Evolutionary conservation across 2,113 vertebrate species (phyloP), one percentile per base, ranked within the genome.

Genomic region (Cichladusa arquata): DNA sequence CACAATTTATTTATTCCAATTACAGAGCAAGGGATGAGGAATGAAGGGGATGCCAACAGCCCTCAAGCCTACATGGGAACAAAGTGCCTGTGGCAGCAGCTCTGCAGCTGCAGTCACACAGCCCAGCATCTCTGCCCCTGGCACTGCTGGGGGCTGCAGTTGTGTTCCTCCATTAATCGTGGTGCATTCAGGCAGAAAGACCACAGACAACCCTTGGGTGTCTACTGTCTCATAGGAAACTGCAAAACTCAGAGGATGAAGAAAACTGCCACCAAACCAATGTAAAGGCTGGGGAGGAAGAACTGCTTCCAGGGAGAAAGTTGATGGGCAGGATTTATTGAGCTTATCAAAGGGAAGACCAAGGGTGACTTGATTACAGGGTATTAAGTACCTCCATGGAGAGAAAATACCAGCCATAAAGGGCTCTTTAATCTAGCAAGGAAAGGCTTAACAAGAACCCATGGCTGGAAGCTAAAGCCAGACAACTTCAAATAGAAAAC

Each of bases 311-410:
- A 84, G 40, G 74, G 61, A 84, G 81, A 92, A 94, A 79, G 86
- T 40, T 83, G 89, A 84, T 0, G 0, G 83, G 65, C 81, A 84
- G 86, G 65, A 92, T 92, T 95, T 91, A 56, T 74, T 93, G 79
- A 92, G 64, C 47, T 95, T 93, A 93, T 91, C 94, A 91, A 95
- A 95, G 79, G 71, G 74, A 92, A 90, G 80, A 86, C 67, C 80
- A 93, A 90, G 80, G 82, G 94, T 92, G 82, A 84, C 60, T 92
- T 89, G 94, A 95, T 95, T 92, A 92, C 83, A 93, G 83, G 86
- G 94, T 84, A 84, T 93, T 95, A 96, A 93, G 72, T 24, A 91
- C 92, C 89, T 94, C 73, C 81, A 60, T 19, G 47, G 81, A 72
- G 91, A 79, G 73, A 95, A 95, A 96, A 95, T 61, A 84, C 53